phyloP scores from a whole-genome alignment of 2,888 invertebrate species.

The Cloeon dipterum region DNA sequence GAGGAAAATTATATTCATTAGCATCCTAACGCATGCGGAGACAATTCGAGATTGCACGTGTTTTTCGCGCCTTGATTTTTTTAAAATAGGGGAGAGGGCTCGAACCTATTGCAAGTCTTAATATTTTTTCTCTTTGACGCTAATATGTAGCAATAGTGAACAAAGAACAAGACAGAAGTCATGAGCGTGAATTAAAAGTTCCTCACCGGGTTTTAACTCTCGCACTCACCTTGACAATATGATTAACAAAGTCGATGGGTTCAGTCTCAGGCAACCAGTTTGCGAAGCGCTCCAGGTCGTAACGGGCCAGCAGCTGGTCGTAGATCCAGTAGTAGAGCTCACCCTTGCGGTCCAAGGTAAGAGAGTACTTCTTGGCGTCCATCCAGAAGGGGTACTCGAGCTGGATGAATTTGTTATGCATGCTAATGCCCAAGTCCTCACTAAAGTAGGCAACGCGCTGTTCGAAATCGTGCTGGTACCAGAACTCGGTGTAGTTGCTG shows the following conservation, averaged over 20 bases:
- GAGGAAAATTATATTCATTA: too few species aligned
- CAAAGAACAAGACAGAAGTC: too few species aligned
- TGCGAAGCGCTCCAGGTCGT: conserved; percentile 22
- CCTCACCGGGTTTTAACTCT: too few species aligned
- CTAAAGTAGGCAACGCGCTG: conserved; percentile 39
- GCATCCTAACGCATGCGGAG: too few species aligned
- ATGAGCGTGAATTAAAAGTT: too few species aligned
- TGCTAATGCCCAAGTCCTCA: conserved; percentile 43
- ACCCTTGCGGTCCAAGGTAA: conserved; percentile 32
- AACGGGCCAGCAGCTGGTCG: conserved; percentile 42
- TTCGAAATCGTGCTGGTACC: conserved; percentile 24
- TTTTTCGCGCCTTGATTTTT: too few species aligned
- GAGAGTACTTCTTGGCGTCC: conserved; percentile 25
- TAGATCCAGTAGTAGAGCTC: conserved; percentile 37
- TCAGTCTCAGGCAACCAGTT: conserved; percentile 23
- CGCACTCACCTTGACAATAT: conserved; percentile 6
- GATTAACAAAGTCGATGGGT: conserved; percentile 23
- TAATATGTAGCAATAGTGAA: too few species aligned
- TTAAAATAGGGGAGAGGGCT: too few species aligned
- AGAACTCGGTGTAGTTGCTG: conserved; percentile 30
- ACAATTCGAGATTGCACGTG: too few species aligned
- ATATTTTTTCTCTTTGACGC: too few species aligned
- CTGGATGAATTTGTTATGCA: conserved; percentile 39
- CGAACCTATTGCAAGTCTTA: too few species aligned
- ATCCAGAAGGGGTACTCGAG: conserved; percentile 37